These are phyloP conservation scores for Balearica regulorum DNA, from an alignment of 2,797 vertebrate genomes.

Conservation along the genomic window DNA sequence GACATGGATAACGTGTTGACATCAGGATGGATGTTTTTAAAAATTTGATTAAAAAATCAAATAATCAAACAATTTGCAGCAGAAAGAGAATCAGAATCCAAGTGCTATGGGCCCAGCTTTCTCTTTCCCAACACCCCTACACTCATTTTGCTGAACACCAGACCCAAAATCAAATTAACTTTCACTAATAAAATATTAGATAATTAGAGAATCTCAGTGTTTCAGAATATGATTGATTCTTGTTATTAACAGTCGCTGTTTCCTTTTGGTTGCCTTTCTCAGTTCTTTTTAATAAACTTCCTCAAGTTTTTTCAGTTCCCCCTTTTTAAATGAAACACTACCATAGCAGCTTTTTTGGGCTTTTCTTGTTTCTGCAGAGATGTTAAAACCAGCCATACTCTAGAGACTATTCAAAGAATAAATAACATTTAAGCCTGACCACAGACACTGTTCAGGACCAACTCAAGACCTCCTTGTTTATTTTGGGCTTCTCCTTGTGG, in stretches of 20 bases:
- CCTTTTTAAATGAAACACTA: background rate
- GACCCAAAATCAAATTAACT: background rate
- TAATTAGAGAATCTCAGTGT: background rate
- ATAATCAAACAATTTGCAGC: background rate
- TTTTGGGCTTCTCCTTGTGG: background rate
- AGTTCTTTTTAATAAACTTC: background rate
- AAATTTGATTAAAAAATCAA: background rate
- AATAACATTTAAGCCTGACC: background rate
- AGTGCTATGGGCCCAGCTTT: background rate
- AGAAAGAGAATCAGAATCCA: background rate
- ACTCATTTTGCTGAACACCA: background rate
- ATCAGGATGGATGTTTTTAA: background rate
- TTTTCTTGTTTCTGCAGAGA: background rate
- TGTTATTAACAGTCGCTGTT: background rate
- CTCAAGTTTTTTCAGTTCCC: background rate
- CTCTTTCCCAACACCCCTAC: background rate
- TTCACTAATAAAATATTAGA: background rate
- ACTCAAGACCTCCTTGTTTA: background rate
- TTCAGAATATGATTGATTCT: background rate
- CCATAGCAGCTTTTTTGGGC: background rate
- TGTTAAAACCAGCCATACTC: background rate
- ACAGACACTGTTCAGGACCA: background rate
- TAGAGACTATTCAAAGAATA: background rate
- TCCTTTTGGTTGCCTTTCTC: background rate
- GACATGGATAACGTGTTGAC: background rate